Evolutionary conservation across 2,113 vertebrate species (phyloP), one percentile per base, ranked within the genome.

Genomic region (Bubo scandiacus): DNA sequence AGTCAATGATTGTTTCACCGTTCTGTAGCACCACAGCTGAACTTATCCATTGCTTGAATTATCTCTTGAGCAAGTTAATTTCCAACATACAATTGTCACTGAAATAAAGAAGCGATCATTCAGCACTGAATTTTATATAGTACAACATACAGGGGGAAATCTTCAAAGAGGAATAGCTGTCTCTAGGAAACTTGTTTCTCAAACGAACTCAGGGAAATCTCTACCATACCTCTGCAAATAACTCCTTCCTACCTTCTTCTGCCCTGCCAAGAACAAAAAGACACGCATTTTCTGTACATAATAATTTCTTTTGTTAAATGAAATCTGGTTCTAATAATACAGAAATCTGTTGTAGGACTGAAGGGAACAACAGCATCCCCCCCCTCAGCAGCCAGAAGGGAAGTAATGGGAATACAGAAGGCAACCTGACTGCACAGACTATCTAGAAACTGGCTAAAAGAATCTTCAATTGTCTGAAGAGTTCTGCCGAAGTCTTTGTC

Each of bases 281-380:
- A 36, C n/a, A 42, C 0, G 1, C 17, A 27, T 75, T 85, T 84
- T 59, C 63, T 38, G 15, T 36, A 61, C 2, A 0, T 19, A 34
- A 51, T 21, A 45, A 45, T 81, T 58, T n/a, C n/a, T 21, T 71
- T 49, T 92, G 38, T 25, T 47, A 55, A n/a, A 45, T n/a, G 27
- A 54, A 57, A 38, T 55, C 43, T 77, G 43, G 6, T 68, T 83
- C 30, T 15, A 55, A 11, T 38, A 30, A 63, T n/a, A 58, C 58
- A 67, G 20, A 59, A 67, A 82, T 40, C 52, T 38, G 23, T 34
- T 81, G 58, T 32, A 32, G 23, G 29, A 59, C 65, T 32, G 36
- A 49, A 73, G 19, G 32, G 11, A 73, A 20, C 22, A 47, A 27
- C 30, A 40, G 30, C 54, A 65, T 59, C 3, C 10, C 13, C 22